Base-by-base conservation (phyloP, 2,113 vertebrate species). In the Halichoerus grypus region DNA sequence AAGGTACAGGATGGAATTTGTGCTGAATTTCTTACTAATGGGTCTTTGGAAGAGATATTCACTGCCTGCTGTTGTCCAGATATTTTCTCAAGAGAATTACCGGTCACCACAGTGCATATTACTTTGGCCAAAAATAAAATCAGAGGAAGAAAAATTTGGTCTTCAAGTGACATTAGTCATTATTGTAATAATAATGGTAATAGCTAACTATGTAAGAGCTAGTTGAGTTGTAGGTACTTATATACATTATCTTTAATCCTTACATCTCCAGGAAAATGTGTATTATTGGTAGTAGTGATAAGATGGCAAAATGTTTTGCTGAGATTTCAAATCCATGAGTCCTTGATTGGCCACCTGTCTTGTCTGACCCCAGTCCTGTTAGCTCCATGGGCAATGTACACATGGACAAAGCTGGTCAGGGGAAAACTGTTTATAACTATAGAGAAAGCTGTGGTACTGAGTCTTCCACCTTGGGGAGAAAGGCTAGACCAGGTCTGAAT, bases 21-120 rank as follows among this genome's bases (percentile, higher is more conserved):
- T 71, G 51, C 28, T 96, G 85, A 82, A 88, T 85, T 88, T 96
- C 36, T 95, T 79, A 63, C 85, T 93, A 82, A 90, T 53, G 18
- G 67, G 46, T 71, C 22, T 39, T 85, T 57, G 72, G 65, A 80
- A 49, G n/a, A 36, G 39, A 81, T 28, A 76, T 12, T 14, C 16
- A 13, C 9, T 42, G 21, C 63, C 21, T 79, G 49, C 59, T 95
- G 42, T 92, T 74, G 80, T 86, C 80, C 63, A 55, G 18, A 7
- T 55, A 90, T 65, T 61, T 95, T 91, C 42, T 81, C 61, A 69
- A 88, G 33, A 96, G 24, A 76, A 63, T 81, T 88, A 53, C 26
- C 49, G 36, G 16, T 96, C 21, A 57, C 39, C 8, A 53, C 22
- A 93, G 46, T 82, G 42, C 8, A n/a, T 88, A 36, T 31, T 28